Evolutionary conservation across 2,797 vertebrate species (phyloP).

Genomic region (Ataeniobius toweri): DNA sequence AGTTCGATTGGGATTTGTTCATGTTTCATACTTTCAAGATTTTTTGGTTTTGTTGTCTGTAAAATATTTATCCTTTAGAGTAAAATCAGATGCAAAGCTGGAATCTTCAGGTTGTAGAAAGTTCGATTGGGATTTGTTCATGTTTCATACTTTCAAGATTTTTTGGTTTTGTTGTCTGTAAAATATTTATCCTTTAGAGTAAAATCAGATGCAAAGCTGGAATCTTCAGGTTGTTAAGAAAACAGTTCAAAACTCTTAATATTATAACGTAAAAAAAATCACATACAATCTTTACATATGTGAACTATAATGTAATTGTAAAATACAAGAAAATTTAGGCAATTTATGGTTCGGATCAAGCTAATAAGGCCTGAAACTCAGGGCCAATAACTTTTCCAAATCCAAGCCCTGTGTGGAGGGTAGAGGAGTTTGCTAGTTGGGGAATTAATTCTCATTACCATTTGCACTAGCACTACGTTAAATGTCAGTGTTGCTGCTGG

Average conservation of each 20-base stretch:
- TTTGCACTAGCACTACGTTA: constrained; percentile 80
- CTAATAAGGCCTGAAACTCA: constrained; percentile 75
- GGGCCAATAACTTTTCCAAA: constrained; percentile 74
- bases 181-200: neutral
- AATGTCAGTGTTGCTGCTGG: constrained; percentile 80
- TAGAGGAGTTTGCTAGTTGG: constrained; percentile 63
- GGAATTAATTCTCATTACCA: constrained; percentile 80
- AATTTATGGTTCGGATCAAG: constrained; percentile 74
- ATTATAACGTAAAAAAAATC: neutral
- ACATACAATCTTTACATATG: neutral
- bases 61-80: neutral
- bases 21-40: neutral
- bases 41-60: neutral
- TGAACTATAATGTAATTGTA: constrained; percentile 52
- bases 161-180: neutral
- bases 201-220: neutral
- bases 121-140: neutral
- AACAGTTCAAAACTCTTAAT: neutral
- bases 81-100: neutral
- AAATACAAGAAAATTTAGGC: constrained; percentile 72
- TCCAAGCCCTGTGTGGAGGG: constrained; percentile 55
- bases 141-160: neutral
- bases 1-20: neutral
- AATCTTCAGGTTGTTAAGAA: neutral
- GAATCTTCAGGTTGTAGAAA: neutral